Percentiles rank a stretch among this genome's conserved stretches.
phyloP scores from a whole-genome alignment of 2,888 invertebrate species.

The Venustoraphidia nigricollis region DNA sequence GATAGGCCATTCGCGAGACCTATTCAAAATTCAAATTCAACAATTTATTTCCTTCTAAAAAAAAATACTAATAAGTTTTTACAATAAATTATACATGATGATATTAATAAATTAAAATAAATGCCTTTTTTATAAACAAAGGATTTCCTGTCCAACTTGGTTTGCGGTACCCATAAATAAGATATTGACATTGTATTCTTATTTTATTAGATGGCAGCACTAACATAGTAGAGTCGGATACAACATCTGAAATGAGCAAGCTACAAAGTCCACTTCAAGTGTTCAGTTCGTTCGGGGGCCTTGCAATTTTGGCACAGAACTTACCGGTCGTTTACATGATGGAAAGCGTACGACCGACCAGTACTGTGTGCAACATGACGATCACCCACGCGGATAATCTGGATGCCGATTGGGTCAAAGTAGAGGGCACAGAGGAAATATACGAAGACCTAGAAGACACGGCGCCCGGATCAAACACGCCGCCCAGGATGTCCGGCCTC shows the following conservation, averaged over 20 bases:
- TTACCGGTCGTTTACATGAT: conserved; percentile 72
- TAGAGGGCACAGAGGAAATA: conserved; percentile 41
- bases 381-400: conserved; percentile 29
- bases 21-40: too few species aligned
- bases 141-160: too few species aligned
- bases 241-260: conserved; percentile 17
- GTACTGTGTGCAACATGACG: too few species aligned
- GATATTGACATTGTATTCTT: too few species aligned
- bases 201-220: conserved; percentile 10
- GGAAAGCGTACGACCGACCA: conserved; percentile 43
- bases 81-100: too few species aligned
- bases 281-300: conserved; percentile 77
- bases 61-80: too few species aligned
- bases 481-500: conserved; percentile 31
- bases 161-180: too few species aligned
- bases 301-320: conserved; percentile 76
- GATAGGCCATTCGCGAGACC: too few species aligned
- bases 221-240: conserved; percentile 12
- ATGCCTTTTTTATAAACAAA: too few species aligned
- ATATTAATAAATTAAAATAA: too few species aligned
- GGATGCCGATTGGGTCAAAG: conserved; percentile 46
- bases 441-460: conserved; percentile 45
- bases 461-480: conserved; percentile 28
- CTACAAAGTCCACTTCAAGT: conserved; percentile 54
- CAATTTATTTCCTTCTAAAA: too few species aligned